These are phyloP conservation scores for Magallana angulata DNA, from an alignment of 1,140 invertebrate genomes.

Conservation along the genomic window DNA sequence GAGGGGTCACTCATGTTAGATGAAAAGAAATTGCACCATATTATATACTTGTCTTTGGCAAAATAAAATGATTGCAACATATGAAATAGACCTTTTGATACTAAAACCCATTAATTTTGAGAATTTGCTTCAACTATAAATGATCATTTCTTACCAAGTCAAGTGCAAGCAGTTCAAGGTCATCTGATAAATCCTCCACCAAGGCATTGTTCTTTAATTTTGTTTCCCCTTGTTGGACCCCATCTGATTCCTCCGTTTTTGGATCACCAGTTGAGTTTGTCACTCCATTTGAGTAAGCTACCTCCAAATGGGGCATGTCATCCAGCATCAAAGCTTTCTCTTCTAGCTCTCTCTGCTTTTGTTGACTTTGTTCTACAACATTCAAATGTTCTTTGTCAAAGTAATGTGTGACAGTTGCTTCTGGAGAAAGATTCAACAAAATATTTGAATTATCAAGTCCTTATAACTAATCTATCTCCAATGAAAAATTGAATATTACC, in stretches of 20 bases:
- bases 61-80: too few relatives aligned
- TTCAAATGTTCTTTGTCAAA: background rate
- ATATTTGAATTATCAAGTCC: too few relatives aligned
- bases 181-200: background rate
- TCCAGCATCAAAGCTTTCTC: conserved; percentile 2
- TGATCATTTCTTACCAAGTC: background rate
- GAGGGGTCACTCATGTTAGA: too few relatives aligned
- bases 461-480: too few relatives aligned
- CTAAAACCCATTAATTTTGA: background rate
- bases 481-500: too few relatives aligned
- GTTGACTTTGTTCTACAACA: background rate
- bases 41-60: too few relatives aligned
- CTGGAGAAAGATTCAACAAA: too few relatives aligned
- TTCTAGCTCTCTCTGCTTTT: background rate
- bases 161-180: conserved; percentile 3
- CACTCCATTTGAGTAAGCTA: background rate
- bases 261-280: background rate
- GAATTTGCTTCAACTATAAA: too few relatives aligned
- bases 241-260: background rate
- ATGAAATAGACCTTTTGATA: background rate
- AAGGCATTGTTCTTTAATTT: background rate
- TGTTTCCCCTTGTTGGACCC: background rate
- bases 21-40: too few relatives aligned
- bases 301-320: background rate
- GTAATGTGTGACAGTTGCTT: too few relatives aligned